phyloP scores from a whole-genome alignment of 1,140 invertebrate species.

The Stegodyphus dumicola region DNA sequence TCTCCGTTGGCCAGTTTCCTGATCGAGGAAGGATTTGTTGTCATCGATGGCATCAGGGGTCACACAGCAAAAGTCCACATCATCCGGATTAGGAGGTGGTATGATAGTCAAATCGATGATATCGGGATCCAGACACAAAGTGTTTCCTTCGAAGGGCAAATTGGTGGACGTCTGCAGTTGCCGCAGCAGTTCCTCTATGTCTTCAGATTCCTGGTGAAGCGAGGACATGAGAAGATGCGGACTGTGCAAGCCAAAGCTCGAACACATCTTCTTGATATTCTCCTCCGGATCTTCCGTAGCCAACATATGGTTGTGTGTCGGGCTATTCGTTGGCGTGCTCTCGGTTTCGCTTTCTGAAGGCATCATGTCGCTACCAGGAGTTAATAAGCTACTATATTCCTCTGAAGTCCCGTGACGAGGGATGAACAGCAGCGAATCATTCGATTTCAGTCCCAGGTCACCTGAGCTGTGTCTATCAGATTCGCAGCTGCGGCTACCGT shows the following conservation, averaged over 20 bases:
- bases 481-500: slow-evolving; percentile 6
- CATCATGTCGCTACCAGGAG: neutral
- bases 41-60: slow-evolving; percentile 77
- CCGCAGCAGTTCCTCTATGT: slow-evolving; percentile 68
- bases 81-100: slow-evolving; percentile 74
- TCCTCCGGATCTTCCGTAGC: slow-evolving; percentile 17
- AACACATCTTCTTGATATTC: slow-evolving; percentile 66
- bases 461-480: neutral
- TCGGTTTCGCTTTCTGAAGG: slow-evolving; percentile 83
- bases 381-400: slow-evolving; percentile 3
- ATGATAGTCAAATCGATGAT: slow-evolving; percentile 90
- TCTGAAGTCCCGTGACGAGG: slow-evolving; percentile 14
- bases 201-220: slow-evolving; percentile 14
- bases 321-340: slow-evolving; percentile 82
- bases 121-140: slow-evolving; percentile 82
- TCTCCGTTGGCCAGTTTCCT: slow-evolving; percentile 46
- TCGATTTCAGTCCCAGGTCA: slow-evolving; percentile 55
- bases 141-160: slow-evolving; percentile 71
- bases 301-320: slow-evolving; percentile 71
- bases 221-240: slow-evolving; percentile 74
- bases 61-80: slow-evolving; percentile 66
- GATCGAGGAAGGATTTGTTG: slow-evolving; percentile 27
- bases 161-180: slow-evolving; percentile 67
- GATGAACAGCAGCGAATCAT: slow-evolving; percentile 56
- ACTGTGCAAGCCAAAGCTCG: slow-evolving; percentile 87